Evolutionary conservation across 2,797 vertebrate species (phyloP).

Genomic region (Falco peregrinus): DNA sequence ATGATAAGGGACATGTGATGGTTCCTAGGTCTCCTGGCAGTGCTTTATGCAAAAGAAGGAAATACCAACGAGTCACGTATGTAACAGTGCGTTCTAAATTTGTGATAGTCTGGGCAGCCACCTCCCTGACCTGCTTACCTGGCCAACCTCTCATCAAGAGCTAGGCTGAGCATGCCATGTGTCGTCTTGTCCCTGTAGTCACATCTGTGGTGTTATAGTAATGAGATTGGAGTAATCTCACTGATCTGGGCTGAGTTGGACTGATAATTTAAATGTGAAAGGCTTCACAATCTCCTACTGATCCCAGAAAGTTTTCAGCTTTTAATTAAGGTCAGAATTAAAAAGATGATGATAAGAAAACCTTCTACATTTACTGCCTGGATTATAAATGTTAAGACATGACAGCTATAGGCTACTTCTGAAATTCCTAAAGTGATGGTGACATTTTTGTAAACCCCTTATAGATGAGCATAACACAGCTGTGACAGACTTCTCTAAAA

Average conservation of each 20-base stretch:
- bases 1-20: too few species aligned
- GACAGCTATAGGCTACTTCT: not conserved
- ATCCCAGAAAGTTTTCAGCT: slow-evolving; percentile 46
- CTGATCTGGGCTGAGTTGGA: not conserved
- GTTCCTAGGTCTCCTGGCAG: not conserved
- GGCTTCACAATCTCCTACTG: slow-evolving; percentile 39
- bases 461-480: not conserved
- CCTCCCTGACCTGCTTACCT: not conserved
- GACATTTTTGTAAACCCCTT: not conserved
- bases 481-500: not conserved
- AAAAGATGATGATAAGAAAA: not conserved
- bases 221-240: slow-evolving; percentile 38
- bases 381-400: slow-evolving; percentile 33
- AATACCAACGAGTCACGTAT: not conserved
- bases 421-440: not conserved
- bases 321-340: slow-evolving; percentile 52
- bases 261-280: slow-evolving; percentile 52
- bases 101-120: not conserved
- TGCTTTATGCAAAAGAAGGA: not conserved
- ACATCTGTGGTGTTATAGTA: slow-evolving; percentile 16
- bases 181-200: not conserved
- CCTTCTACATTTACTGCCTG: not conserved
- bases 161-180: accelerated
- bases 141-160: not conserved
- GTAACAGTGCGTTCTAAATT: not conserved